A percentile compares a stretch with the other conserved stretches of the same genome.
Evolutionary conservation across 1,140 invertebrate species (phyloP).

Genomic region (Andrena cerasifolii): DNA sequence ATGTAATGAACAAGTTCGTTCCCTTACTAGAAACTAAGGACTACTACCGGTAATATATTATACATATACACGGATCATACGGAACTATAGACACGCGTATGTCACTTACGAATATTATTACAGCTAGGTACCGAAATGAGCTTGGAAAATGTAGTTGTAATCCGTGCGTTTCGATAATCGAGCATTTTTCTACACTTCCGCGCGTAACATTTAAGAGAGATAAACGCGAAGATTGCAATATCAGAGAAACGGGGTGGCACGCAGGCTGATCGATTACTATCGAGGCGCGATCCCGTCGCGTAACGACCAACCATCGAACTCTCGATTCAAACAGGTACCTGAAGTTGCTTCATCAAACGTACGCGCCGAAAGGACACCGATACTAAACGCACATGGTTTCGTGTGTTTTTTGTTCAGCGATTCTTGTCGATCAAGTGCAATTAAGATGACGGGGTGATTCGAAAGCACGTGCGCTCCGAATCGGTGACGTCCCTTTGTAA

Average conservation of each 20-base stretch:
- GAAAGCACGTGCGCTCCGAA: slow-evolving; percentile 7
- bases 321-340: slow-evolving; percentile 35
- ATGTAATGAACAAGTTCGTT: slow-evolving; percentile 21
- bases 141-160: slow-evolving; percentile 1
- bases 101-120: slow-evolving; percentile 19
- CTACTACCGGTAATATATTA: slow-evolving; percentile 9
- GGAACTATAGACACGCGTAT: background rate
- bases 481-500: background rate
- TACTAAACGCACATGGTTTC: background rate
- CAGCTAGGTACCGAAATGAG: slow-evolving; percentile 1
- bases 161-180: slow-evolving; percentile 11
- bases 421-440: slow-evolving; percentile 18
- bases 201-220: too few relatives aligned
- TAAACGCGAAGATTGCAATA: background rate
- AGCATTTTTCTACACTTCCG: too few relatives aligned
- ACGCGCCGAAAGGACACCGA: slow-evolving; percentile 6
- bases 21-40: slow-evolving; percentile 14
- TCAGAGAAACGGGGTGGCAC: background rate
- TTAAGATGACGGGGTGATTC: slow-evolving; percentile 19
- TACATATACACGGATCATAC: slow-evolving; percentile 1
- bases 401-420: slow-evolving; percentile 22
- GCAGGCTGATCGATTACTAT: slow-evolving; percentile 1
- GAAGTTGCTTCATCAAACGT: slow-evolving; percentile 25
- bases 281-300: background rate
- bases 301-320: slow-evolving; percentile 1